Conservation (phyloP, 1,140 invertebrate genomes). For the Hormaphis cornu region DNA sequence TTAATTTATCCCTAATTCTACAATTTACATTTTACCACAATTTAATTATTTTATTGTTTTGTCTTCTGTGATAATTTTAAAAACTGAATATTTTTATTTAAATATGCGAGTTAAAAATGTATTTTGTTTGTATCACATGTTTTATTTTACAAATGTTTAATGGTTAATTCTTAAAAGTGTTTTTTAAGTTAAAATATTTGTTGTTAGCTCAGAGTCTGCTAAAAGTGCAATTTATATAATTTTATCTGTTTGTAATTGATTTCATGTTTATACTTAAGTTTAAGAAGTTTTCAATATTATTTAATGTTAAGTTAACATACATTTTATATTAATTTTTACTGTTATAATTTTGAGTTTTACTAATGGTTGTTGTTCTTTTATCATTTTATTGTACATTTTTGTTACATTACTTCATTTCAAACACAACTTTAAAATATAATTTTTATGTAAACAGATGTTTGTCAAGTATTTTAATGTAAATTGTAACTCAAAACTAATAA, state of each 20-base stretch:
- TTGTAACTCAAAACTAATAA: too few species aligned
- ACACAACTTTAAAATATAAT: too few species aligned
- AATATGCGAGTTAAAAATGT: neutral
- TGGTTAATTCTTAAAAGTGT: neutral
- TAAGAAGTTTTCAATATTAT: neutral
- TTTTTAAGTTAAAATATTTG: neutral
- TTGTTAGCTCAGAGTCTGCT: constrained; percentile 9
- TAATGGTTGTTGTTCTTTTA: neutral
- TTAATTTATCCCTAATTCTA: neutral
- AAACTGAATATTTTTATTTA: constrained; percentile 12
- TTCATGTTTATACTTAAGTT: neutral
- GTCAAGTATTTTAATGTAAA: too few species aligned
- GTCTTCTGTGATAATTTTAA: constrained; percentile 25
- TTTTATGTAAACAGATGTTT: too few species aligned
- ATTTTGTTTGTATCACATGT: too few species aligned
- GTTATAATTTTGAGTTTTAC: neutral
- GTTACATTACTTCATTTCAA: neutral
- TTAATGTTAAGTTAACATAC: neutral
- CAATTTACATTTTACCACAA: constrained; percentile 12
- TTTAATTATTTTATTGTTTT: neutral
- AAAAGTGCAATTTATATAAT: constrained; percentile 12
- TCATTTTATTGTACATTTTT: neutral
- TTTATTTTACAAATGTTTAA: too few species aligned
- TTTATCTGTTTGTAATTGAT: neutral
- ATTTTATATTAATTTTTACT: neutral